Evolutionary conservation across 2,888 invertebrate genomes (phyloP).

Genomic region (Acanthosepion pharaonis): DNA sequence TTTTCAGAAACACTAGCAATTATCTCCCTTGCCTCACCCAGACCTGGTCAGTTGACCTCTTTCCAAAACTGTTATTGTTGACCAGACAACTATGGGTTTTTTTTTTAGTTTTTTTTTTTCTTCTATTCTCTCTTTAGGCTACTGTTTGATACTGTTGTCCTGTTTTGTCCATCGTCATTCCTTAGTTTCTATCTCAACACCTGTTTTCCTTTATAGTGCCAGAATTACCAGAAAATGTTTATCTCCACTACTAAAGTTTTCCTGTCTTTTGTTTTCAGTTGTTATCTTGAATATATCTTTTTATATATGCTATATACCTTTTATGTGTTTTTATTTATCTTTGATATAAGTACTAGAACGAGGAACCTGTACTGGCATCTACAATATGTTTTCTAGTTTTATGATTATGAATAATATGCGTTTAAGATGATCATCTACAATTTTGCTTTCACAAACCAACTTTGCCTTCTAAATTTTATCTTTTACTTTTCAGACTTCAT

Average conservation of each 20-base stretch:
- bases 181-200: background rate
- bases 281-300: no score
- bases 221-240: background rate
- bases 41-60: slow-evolving; percentile 9
- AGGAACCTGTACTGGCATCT: no score
- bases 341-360: no score
- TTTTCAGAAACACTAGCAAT: background rate
- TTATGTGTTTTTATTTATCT: no score
- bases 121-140: background rate
- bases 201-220: background rate
- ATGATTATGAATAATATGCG: no score
- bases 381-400: no score
- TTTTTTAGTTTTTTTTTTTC: background rate
- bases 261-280: no score
- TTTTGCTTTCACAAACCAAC: no score
- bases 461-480: no score
- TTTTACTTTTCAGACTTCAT: no score
- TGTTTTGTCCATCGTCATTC: background rate
- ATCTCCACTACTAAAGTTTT: background rate
- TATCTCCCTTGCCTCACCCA: background rate
- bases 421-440: no score
- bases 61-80: background rate
- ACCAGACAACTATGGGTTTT: background rate
- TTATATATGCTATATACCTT: no score
- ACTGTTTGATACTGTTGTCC: background rate